phyloP scores from a whole-genome alignment of 2,797 vertebrate species.

The Coracias cyanogaster region DNA sequence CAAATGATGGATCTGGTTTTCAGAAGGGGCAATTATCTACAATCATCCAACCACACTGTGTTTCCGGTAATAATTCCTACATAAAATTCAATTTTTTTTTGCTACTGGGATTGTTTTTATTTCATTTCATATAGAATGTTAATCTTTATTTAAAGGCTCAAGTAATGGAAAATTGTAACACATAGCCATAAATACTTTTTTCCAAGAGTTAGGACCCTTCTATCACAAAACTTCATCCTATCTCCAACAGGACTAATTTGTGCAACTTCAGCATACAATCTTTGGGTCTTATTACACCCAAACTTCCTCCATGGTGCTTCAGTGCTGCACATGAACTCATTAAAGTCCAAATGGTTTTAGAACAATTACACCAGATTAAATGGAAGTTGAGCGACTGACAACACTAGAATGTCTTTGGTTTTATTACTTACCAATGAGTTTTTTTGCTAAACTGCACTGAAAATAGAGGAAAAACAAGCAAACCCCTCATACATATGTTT shows the following conservation, averaged over 20 bases:
- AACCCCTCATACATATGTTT: fast-evolving
- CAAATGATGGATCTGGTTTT: neutral
- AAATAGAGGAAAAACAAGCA: neutral
- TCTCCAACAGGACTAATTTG: neutral
- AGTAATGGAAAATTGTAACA: neutral
- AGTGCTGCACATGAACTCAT: neutral
- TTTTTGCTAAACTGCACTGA: neutral
- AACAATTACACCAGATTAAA: neutral
- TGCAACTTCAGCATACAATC: neutral
- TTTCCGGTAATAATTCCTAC: neutral
- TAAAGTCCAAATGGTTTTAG: neutral
- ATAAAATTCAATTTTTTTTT: neutral
- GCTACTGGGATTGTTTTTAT: neutral
- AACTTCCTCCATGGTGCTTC: neutral
- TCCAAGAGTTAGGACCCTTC: neutral
- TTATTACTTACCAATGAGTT: neutral
- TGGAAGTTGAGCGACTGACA: neutral
- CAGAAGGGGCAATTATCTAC: neutral
- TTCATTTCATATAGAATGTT: neutral
- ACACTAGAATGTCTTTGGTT: neutral
- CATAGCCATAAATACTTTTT: fast-evolving
- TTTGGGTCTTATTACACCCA: neutral
- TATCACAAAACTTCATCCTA: neutral
- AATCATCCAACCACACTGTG: neutral
- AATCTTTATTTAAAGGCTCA: neutral